Percentiles rank a stretch among this genome's conserved stretches.
These are phyloP conservation scores for Pristionchus japonicus DNA, from an alignment of 2,888 invertebrate genomes.

Conservation along the genomic window DNA sequence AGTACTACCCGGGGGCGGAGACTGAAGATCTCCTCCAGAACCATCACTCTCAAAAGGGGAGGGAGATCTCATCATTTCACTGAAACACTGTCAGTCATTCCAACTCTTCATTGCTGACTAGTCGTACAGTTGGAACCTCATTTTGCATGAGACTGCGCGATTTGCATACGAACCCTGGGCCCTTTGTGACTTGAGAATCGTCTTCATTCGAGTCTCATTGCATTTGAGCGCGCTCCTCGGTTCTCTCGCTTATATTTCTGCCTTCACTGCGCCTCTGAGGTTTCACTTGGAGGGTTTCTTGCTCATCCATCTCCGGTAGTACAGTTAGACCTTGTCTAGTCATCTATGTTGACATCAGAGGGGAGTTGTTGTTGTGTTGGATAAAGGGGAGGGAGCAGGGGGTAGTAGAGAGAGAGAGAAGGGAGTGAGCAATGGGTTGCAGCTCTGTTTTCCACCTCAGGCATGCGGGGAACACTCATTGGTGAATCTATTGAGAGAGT, in stretches of 20 bases:
- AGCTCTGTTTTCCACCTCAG: background rate
- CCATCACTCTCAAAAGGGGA: background rate
- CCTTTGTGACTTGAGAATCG: background rate
- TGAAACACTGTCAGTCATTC: slow-evolving; percentile 34
- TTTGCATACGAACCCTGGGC: background rate
- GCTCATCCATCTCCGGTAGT: background rate
- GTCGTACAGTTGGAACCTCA: background rate
- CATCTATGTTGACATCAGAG: slow-evolving; percentile 1
- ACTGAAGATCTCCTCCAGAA: slow-evolving; percentile 1
- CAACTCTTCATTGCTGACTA: background rate
- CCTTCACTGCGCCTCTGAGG: too few species aligned
- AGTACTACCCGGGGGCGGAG: slow-evolving; percentile 19
- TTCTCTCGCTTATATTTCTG: background rate
- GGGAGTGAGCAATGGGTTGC: background rate
- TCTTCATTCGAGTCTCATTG: background rate
- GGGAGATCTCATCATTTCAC: slow-evolving; percentile 27
- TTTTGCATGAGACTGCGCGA: background rate
- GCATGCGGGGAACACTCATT: too few species aligned
- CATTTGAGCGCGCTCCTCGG: background rate
- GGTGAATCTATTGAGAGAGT: too few species aligned
- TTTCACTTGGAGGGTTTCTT: too few species aligned
- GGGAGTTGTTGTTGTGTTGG: slow-evolving; percentile 32
- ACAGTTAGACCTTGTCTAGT: background rate
- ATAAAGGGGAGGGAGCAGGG: background rate
- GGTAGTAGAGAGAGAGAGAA: background rate